Base-by-base conservation (phyloP, 2,888 invertebrate genomes). In the Bellardia pandia region DNA sequence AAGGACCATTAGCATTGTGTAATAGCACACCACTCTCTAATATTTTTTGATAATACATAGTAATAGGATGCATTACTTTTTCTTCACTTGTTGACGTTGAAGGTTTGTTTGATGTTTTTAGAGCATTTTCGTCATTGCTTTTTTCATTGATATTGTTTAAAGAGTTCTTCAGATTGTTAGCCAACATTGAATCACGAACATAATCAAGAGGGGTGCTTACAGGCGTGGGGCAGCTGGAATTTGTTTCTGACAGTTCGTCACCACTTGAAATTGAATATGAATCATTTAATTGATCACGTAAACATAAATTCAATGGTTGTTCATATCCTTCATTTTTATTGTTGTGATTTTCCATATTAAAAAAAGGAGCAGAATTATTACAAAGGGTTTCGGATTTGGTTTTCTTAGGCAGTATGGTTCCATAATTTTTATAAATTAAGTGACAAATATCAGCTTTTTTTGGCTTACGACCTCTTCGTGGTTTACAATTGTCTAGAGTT, bases 381-480 rank as follows among this genome's bases (percentile, higher is more conserved):
- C n/a, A 14, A 62, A 7, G 14, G 60, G 64, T 23, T 33, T 74
- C n/a, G 56, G 95, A 11, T n/a, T 79, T 75, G 2, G 48, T 11
- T 66, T 69, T 96, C 0, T 96, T 96, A 0, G 97, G 97, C 72
- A 97, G 95, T 14, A 97, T 97, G 0, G 97, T 98, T 3, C 98
- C 98, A 92, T 98, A 98, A 92, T 98, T 98, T 92, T 98, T 98
- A 91, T 98, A 98, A 89, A 98, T 98, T 62, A 98, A 94, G 91
- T 98, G 98, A 89, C 98, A 98, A 89, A 98, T 98, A 91, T 98
- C 98, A 0, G 98, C 97, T 93, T 98, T 98, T 92, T 98, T 98
- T 0, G 98, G 98, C 91, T 98, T 98, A 23, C 98, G 94, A 0
- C 98, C 98, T 86, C 98, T 94, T 53, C 98, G 94, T 0, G 98